Conservation (phyloP, 1,140 invertebrate genomes). For the Drosophila asahinai region DNA sequence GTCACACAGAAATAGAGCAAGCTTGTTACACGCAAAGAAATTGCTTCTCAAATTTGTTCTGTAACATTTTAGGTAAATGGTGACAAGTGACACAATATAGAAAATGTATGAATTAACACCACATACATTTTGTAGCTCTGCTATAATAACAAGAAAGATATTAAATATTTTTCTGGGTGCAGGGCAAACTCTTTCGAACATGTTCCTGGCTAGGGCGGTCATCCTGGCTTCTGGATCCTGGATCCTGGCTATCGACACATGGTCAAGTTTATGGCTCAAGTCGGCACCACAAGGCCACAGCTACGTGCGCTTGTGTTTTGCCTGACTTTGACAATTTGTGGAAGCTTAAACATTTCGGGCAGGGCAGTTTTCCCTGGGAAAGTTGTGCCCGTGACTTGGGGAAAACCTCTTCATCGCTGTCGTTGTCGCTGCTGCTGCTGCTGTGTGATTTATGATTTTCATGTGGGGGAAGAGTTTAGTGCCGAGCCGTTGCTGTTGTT, state of each 20-base stretch:
- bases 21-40: not conserved
- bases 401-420: constrained; percentile 25
- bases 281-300: constrained; percentile 39
- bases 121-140: accelerated
- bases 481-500: constrained; percentile 31
- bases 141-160: no score
- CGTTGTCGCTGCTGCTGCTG: constrained; percentile 26
- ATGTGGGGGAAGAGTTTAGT: constrained; percentile 23
- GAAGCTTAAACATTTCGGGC: constrained; percentile 32
- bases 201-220: constrained; percentile 41
- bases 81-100: no score
- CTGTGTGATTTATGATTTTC: constrained; percentile 75
- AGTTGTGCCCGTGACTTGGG: constrained; percentile 22
- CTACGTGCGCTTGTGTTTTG: constrained; percentile 39
- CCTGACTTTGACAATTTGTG: constrained; percentile 52
- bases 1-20: not conserved
- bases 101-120: not conserved
- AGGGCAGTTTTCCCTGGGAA: constrained; percentile 2
- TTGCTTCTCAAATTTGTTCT: no score
- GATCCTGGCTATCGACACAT: constrained; percentile 56
- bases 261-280: constrained; percentile 59
- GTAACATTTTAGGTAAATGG: no score
- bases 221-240: constrained; percentile 20
- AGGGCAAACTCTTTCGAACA: constrained; percentile 12
- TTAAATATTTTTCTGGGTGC: constrained; percentile 15